Evolutionary conservation across 2,113 vertebrate genomes (phyloP).

Genomic region (Grammomys dolichurus): DNA sequence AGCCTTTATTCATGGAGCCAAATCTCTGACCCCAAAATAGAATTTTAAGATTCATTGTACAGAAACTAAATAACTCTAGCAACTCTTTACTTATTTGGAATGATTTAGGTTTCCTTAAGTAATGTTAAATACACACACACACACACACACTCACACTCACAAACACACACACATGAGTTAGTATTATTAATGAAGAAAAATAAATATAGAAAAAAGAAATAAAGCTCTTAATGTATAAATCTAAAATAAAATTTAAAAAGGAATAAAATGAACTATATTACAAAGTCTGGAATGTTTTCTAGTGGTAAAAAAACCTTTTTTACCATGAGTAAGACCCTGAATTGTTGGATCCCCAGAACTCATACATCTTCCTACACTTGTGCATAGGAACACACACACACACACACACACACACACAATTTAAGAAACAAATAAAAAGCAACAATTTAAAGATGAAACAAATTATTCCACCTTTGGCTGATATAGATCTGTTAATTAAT

Average conservation of each 20-base stretch:
- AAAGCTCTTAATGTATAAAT: background rate
- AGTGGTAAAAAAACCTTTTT: background rate
- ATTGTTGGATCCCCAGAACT: background rate
- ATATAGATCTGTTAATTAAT: background rate
- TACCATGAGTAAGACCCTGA: background rate
- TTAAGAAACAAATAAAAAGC: background rate
- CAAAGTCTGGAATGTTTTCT: no score
- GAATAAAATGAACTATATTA: background rate
- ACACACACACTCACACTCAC: background rate
- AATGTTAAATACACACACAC: background rate
- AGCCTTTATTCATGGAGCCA: background rate
- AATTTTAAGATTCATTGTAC: constrained; percentile 26
- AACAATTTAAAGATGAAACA: background rate
- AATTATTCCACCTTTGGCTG: background rate
- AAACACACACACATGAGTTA: background rate
- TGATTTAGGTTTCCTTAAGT: background rate
- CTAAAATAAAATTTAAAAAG: background rate
- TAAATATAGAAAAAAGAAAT: background rate
- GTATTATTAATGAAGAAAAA: background rate
- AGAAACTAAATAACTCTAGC: background rate
- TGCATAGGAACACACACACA: background rate
- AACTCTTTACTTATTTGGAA: constrained; percentile 8
- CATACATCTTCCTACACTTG: background rate
- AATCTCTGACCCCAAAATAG: background rate
- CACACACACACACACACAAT: background rate